These are phyloP conservation scores for Drosophila tani DNA, from an alignment of 1,140 invertebrate genomes.

Conservation along the genomic window DNA sequence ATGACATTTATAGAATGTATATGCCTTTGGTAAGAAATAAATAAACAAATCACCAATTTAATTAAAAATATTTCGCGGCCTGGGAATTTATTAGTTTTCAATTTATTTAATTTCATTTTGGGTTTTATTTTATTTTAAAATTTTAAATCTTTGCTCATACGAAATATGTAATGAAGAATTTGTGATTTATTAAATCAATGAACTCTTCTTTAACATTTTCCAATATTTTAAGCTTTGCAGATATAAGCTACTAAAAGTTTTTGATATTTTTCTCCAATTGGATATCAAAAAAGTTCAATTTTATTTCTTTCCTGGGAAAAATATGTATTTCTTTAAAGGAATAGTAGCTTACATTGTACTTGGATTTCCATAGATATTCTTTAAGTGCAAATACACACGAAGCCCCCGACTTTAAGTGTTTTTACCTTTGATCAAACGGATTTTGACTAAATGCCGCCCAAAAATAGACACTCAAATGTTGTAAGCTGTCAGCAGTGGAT, in stretches of 20 bases:
- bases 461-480: conserved; percentile 64
- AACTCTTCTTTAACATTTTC: too few species aligned
- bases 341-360: neutral
- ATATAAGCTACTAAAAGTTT: too few species aligned
- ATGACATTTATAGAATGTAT: conserved; percentile 7
- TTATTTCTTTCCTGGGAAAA: too few species aligned
- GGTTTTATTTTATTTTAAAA: neutral
- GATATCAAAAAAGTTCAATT: too few species aligned
- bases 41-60: neutral
- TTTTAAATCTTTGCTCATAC: neutral
- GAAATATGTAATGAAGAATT: too few species aligned
- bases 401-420: conserved; percentile 45
- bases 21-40: conserved; percentile 12
- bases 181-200: too few species aligned
- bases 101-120: neutral
- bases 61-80: neutral
- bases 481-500: conserved; percentile 60
- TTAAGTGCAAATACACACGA: conserved; percentile 10
- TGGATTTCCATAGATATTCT: conserved; percentile 33
- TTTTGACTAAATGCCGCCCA: conserved; percentile 54
- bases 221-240: too few species aligned
- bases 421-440: conserved; percentile 54
- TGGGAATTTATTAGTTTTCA: neutral
- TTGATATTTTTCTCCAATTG: too few species aligned
- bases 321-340: too few species aligned